These are phyloP conservation scores for Dendrolimus kikuchii DNA, from an alignment of 1,140 invertebrate species.

Conservation along the genomic window DNA sequence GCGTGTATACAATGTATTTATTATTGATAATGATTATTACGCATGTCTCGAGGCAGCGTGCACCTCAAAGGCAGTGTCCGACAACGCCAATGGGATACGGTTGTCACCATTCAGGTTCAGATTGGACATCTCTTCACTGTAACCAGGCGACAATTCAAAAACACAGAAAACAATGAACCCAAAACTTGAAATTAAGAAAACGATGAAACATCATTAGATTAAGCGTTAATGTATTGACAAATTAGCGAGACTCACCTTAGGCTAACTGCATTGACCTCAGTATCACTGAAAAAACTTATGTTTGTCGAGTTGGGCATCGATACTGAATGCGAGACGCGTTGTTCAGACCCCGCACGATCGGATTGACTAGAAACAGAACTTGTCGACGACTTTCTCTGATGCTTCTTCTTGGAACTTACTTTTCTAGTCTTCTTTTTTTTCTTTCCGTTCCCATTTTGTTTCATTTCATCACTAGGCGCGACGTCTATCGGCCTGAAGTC, in stretches of 20 bases:
- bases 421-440: slow-evolving; percentile 86
- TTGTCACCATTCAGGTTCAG: slow-evolving; percentile 62
- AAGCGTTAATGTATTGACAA: no score
- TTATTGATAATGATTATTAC: slow-evolving; percentile 47
- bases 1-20: slow-evolving; percentile 20
- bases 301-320: slow-evolving; percentile 40
- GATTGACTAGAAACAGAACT: slow-evolving; percentile 69
- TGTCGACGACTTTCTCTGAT: slow-evolving; percentile 78
- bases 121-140: slow-evolving; percentile 68
- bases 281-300: slow-evolving; percentile 89
- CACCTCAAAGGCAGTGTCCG: slow-evolving; percentile 67
- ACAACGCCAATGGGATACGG: slow-evolving; percentile 65
- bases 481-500: slow-evolving; percentile 74
- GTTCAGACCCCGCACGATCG: slow-evolving; percentile 53
- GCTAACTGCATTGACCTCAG: slow-evolving; percentile 80
- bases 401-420: slow-evolving; percentile 84
- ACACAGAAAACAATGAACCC: no score
- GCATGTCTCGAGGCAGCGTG: slow-evolving; percentile 62
- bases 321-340: slow-evolving; percentile 35
- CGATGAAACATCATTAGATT: no score
- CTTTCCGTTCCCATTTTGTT: slow-evolving; percentile 65
- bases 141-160: slow-evolving; percentile 30
- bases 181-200: no score
- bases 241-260: slow-evolving; percentile 73
- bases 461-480: slow-evolving; percentile 54